phyloP scores from a whole-genome alignment of 2,797 vertebrate species.

The Girardinus metallicus region DNA sequence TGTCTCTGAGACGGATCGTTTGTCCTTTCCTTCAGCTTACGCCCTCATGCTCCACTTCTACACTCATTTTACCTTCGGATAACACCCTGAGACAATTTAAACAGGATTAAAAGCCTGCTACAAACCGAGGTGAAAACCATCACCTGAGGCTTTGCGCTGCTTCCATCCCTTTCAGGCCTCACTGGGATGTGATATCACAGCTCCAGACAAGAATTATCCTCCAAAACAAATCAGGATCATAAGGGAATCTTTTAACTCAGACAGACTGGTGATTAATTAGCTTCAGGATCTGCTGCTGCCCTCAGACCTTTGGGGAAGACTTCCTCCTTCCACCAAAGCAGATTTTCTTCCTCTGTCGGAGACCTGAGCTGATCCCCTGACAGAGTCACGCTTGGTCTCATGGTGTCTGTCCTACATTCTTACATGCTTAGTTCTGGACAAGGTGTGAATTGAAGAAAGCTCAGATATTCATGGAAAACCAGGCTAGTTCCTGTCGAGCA shows the following conservation, averaged over 20 bases:
- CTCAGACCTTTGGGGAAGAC: slow-evolving; percentile 45
- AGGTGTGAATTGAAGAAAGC: slow-evolving; percentile 15
- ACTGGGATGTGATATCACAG: slow-evolving; percentile 27
- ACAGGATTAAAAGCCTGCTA: background rate
- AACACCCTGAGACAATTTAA: background rate
- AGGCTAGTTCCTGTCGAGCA: background rate
- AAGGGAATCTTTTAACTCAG: slow-evolving; percentile 42
- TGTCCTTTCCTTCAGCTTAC: slow-evolving; percentile 3
- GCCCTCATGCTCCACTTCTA: slow-evolving; percentile 24
- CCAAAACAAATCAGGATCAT: slow-evolving; percentile 17
- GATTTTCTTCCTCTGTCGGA: slow-evolving; percentile 43
- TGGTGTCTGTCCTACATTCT: slow-evolving; percentile 70
- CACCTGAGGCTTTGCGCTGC: slow-evolving; percentile 20
- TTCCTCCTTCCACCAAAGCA: slow-evolving; percentile 47
- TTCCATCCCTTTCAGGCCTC: slow-evolving; percentile 27
- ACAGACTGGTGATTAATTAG: slow-evolving; percentile 71
- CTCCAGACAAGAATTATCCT: slow-evolving; percentile 38
- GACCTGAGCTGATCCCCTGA: slow-evolving; percentile 53
- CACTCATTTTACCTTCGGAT: background rate
- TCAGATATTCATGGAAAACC: background rate
- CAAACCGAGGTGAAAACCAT: slow-evolving; percentile 17
- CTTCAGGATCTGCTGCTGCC: slow-evolving; percentile 48
- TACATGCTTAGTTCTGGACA: slow-evolving; percentile 28
- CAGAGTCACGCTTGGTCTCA: slow-evolving; percentile 55
- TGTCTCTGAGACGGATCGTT: slow-evolving; percentile 17